phyloP scores from a whole-genome alignment of 1,140 invertebrate genomes.

The Dreissena polymorpha region DNA sequence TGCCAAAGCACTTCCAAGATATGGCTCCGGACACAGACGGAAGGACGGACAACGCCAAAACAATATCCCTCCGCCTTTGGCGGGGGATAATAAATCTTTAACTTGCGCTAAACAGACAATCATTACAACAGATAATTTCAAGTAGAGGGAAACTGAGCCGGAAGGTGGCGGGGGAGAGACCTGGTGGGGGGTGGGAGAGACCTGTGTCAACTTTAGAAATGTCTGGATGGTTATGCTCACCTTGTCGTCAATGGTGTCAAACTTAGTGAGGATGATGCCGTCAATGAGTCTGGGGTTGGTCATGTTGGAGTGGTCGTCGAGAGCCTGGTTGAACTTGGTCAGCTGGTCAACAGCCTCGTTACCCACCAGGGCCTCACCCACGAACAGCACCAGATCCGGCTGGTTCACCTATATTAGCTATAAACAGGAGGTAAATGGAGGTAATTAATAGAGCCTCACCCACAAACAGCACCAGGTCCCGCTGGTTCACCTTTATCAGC shows the following conservation, averaged over 20 bases:
- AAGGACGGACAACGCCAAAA: too few relatives aligned
- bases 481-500: slow-evolving; percentile 93
- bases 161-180: too few relatives aligned
- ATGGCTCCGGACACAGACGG: too few relatives aligned
- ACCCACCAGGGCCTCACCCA: slow-evolving; percentile 99
- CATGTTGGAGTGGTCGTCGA: slow-evolving; percentile 87
- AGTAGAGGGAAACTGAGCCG: too few relatives aligned
- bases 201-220: too few relatives aligned
- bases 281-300: slow-evolving; percentile 86
- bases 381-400: slow-evolving; percentile 98
- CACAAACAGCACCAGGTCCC: slow-evolving; percentile 98
- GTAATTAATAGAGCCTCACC: slow-evolving; percentile 81
- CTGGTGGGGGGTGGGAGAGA: too few relatives aligned
- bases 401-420: slow-evolving; percentile 92
- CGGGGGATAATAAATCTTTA: too few relatives aligned
- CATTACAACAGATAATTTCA: too few relatives aligned
- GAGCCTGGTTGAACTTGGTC: slow-evolving; percentile 98
- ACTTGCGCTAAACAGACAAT: too few relatives aligned
- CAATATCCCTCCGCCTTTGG: too few relatives aligned
- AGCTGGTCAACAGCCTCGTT: slow-evolving; percentile 99
- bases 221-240: slow-evolving; percentile 78
- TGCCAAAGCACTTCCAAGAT: too few relatives aligned
- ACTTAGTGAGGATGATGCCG: slow-evolving; percentile 98
- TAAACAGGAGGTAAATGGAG: slow-evolving; percentile 41
- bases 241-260: slow-evolving; percentile 99